Conservation (phyloP, 2,888 invertebrate genomes). For the Baronia brevicornis region DNA sequence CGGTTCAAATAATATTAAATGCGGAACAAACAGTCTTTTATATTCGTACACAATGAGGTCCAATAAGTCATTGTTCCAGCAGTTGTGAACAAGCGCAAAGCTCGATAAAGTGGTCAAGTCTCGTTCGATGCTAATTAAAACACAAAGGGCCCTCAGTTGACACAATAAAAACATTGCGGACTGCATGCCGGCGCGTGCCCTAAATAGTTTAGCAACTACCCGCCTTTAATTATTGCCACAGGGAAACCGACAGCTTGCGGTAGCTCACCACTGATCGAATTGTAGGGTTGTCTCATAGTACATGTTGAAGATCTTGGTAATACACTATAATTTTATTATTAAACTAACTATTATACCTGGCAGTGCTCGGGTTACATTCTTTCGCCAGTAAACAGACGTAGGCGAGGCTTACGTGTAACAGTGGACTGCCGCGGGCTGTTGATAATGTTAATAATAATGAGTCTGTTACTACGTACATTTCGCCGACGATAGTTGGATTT, state of each 20-base stretch:
- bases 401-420: no score
- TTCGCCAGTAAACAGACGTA: no score
- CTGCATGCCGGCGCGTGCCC: slow-evolving; percentile 38
- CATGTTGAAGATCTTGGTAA: no score
- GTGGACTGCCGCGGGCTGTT: no score
- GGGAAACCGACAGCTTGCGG: slow-evolving; percentile 28
- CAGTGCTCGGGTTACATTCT: no score
- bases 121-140: slow-evolving; percentile 50
- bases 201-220: slow-evolving; percentile 50
- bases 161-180: slow-evolving; percentile 47
- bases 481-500: no score
- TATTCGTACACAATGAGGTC: slow-evolving; percentile 6
- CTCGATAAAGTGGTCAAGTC: slow-evolving; percentile 34
- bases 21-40: slow-evolving; percentile 1
- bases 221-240: slow-evolving; percentile 47
- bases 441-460: no score
- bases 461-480: no score
- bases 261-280: slow-evolving; percentile 15
- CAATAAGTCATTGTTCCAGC: slow-evolving; percentile 7
- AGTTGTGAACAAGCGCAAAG: slow-evolving; percentile 8
- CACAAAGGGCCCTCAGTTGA: slow-evolving; percentile 52
- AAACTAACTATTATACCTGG: no score
- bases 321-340: no score
- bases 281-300: slow-evolving; percentile 7
- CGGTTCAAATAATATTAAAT: no score